Conservation (phyloP, 2,797 vertebrate species). For the Spinibarbus caldwelli region DNA sequence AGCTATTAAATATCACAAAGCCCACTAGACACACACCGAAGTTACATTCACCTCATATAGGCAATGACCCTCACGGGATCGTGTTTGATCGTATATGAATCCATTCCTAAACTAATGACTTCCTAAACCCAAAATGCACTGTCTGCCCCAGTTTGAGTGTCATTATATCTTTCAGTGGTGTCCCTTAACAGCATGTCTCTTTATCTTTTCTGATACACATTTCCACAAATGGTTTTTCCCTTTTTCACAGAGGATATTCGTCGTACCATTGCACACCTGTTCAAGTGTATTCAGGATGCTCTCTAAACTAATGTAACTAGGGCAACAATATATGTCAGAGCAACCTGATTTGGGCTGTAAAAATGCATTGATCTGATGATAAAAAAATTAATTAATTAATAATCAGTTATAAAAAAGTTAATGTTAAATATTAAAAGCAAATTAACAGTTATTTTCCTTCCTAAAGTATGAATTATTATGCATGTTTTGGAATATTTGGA, state of each 20-base stretch:
- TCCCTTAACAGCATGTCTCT: constrained; percentile 4
- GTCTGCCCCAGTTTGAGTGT: constrained; percentile 37
- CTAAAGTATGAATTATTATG: not conserved
- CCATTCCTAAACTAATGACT: constrained; percentile 21
- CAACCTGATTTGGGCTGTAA: not conserved
- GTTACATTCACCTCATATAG: constrained; percentile 28
- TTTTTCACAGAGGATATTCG: not conserved
- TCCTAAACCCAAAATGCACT: not conserved
- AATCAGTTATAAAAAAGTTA: not conserved
- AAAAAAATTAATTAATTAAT: not conserved
- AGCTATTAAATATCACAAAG: constrained; percentile 41
- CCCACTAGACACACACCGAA: not conserved
- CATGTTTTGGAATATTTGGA: not conserved
- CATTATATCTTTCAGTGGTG: constrained; percentile 1
- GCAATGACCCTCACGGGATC: constrained; percentile 31
- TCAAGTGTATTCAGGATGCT: not conserved
- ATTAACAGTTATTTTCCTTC: not conserved
- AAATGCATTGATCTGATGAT: not conserved
- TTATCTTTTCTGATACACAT: constrained; percentile 24
- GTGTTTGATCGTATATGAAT: constrained; percentile 22
- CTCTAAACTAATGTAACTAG: not conserved
- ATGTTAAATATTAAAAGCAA: not conserved
- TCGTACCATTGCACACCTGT: not conserved
- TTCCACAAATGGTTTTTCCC: not conserved
- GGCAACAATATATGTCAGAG: constrained; percentile 1